Evolutionary conservation across 2,888 invertebrate genomes (phyloP).

Genomic region (Tenthredo mesomela): DNA sequence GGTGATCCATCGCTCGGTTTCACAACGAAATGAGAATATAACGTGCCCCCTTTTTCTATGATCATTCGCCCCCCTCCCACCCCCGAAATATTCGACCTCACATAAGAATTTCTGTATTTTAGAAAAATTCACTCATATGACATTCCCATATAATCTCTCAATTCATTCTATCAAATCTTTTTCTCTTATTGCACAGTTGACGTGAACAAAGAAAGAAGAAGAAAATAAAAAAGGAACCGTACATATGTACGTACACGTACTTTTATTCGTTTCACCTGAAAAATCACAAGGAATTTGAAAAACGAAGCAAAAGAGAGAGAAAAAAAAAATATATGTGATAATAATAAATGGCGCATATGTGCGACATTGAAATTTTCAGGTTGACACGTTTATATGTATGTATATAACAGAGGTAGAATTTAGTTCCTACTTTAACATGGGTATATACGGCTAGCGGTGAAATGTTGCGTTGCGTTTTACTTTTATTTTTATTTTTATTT

Average conservation of each 20-base stretch:
- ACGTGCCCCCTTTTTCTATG: slow-evolving; percentile 53
- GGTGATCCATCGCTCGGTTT: slow-evolving; percentile 50
- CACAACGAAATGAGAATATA: slow-evolving; percentile 54
- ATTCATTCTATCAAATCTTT: not conserved
- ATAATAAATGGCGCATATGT: not conserved
- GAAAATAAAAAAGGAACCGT: too few species aligned
- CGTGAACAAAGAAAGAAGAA: not conserved
- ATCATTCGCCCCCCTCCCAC: slow-evolving; percentile 40
- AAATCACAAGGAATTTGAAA: slow-evolving; percentile 1
- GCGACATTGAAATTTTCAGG: not conserved
- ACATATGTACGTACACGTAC: not conserved
- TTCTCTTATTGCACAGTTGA: not conserved
- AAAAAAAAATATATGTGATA: not conserved
- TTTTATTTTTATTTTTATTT: slow-evolving; percentile 37
- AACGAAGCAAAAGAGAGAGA: not conserved
- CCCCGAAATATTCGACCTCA: not conserved
- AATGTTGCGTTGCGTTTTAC: slow-evolving; percentile 24
- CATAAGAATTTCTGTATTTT: slow-evolving; percentile 53
- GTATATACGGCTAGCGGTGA: slow-evolving; percentile 6
- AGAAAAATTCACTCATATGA: slow-evolving; percentile 52
- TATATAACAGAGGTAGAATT: not conserved
- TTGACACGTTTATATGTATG: not conserved
- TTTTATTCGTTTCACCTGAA: not conserved
- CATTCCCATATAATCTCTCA: not conserved
- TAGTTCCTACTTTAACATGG: slow-evolving; percentile 27